phyloP scores from a whole-genome alignment of 30 jellyfish, hydroid and myxozoan genomes.

The Hydractinia symbiolongicarpus region DNA sequence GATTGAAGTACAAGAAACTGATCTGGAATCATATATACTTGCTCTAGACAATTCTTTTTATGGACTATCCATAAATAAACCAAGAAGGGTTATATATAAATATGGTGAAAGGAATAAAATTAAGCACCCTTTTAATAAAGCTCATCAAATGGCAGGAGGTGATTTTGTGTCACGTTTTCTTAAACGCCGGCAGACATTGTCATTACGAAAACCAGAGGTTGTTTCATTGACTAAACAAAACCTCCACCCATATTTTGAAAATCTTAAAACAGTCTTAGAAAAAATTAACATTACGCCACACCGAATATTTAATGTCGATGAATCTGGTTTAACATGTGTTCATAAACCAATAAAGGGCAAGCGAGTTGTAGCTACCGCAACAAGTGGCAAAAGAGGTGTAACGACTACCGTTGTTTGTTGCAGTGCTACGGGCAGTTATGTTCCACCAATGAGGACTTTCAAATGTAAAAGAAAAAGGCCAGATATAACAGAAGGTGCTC shows the following conservation, averaged over 20 bases:
- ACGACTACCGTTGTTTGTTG: conserved; percentile 33
- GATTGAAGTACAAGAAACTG: too few relatives aligned
- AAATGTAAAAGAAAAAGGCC: conserved; percentile 41
- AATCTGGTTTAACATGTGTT: conserved; percentile 54
- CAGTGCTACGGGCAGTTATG: conserved; percentile 37
- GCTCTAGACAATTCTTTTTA: too few relatives aligned
- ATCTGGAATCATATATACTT: too few relatives aligned
- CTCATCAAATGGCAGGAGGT: too few relatives aligned
- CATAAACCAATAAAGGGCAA: conserved; percentile 60
- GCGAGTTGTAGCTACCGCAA: conserved; percentile 43
- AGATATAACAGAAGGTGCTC: conserved; percentile 43
- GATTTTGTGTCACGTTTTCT: too few relatives aligned
- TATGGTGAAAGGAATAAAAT: too few relatives aligned
- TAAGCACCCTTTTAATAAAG: too few relatives aligned
- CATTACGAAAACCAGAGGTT: conserved; percentile 44
- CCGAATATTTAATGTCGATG: conserved; percentile 46
- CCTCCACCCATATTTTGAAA: conserved; percentile 7
- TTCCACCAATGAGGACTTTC: conserved; percentile 54
- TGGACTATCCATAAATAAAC: too few relatives aligned
- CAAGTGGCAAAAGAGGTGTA: conserved; percentile 61
- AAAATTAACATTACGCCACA: conserved; percentile 30
- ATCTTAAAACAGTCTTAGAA: conserved; percentile 28
- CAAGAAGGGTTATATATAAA: too few relatives aligned
- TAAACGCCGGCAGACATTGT: too few relatives aligned
- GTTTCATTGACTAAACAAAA: conserved; percentile 29